Base-by-base conservation (phyloP, 2,797 vertebrate genomes). In the Eleutherodactylus coqui region DNA sequence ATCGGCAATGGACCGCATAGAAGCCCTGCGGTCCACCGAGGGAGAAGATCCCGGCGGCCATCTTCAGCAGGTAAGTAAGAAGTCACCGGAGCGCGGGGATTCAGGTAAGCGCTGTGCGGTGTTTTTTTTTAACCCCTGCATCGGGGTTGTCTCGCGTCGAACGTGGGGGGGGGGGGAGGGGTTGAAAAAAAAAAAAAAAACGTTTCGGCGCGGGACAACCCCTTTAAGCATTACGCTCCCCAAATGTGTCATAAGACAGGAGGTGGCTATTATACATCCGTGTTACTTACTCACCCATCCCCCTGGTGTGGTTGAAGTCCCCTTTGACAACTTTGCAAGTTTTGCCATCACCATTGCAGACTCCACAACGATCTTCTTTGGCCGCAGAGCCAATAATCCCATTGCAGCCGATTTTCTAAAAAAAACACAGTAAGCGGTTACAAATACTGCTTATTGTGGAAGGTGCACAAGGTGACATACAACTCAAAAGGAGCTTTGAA, bases 271-370 rank as follows among this genome's bases (percentile, higher is more conserved):
- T 13, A 13, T 24, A 43, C 24, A n/a, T n/a, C 21, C 17, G 21
- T 58, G 2, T 51, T 83, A 83, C 67, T 83, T 75, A 95, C 97
- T 96, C 91, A 98, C 97, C 97, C 94, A 96, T 97, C 80, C 97
- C 97, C 89, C 94, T 96, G 85, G 95, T 96, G 93, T 97, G 97
- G 91, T 97, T 98, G 93, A 99, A 99, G 93, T 98, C 97, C 21
- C 98, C 97, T 91, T 96, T 97, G 75, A 99, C 94, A 47, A 99
- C 97, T 78, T 95, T 96, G 92, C 98, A 99, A 88, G 96, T 97
- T 90, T 94, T 96, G 1, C 97, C 97, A 0, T 98, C 96, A 4
- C 98, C 98, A 7, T 93, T 98, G 90, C 98, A 99, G 84, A 98
- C 89, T 0, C 98, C 97, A 64, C 98, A 99, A 69, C 95, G 94